Percentiles rank a stretch among this genome's conserved stretches.
phyloP scores from a whole-genome alignment of 2,888 invertebrate genomes.

The Plagodis dolabraria region DNA sequence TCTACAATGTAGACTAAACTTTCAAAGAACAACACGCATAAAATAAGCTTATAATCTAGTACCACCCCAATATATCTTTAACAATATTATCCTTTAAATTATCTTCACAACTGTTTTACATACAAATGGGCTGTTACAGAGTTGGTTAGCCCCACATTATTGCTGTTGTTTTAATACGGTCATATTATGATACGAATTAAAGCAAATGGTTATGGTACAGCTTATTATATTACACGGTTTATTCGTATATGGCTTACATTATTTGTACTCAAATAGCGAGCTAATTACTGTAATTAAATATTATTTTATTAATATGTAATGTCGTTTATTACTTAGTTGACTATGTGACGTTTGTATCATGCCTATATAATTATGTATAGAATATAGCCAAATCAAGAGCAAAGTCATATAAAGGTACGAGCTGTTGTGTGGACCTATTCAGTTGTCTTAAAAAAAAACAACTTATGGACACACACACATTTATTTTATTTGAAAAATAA shows the following conservation, averaged over 20 bases:
- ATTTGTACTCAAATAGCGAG: slow-evolving; percentile 14
- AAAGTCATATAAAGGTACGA: no score
- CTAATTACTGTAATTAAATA: slow-evolving; percentile 28
- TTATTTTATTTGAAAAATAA: no score
- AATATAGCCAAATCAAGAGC: background rate
- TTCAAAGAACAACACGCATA: background rate
- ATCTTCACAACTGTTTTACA: slow-evolving; percentile 69
- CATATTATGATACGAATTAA: slow-evolving; percentile 50
- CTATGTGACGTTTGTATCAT: slow-evolving; percentile 9
- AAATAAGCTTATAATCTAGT: slow-evolving; percentile 8
- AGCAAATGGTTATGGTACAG: slow-evolving; percentile 42
- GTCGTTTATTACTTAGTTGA: background rate
- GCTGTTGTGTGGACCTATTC: no score
- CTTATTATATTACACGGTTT: slow-evolving; percentile 26
- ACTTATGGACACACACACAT: no score
- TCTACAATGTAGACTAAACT: background rate
- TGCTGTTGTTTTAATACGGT: slow-evolving; percentile 60
- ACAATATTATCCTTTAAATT: slow-evolving; percentile 47
- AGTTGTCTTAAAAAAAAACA: no score
- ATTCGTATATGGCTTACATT: slow-evolving; percentile 21
- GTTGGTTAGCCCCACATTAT: slow-evolving; percentile 63
- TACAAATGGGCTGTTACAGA: slow-evolving; percentile 73
- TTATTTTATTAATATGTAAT: slow-evolving; percentile 8
- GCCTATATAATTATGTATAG: background rate
- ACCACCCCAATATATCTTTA: slow-evolving; percentile 31